Conservation (phyloP, 35 echinoderm and acorn worm genomes). For the Apostichopus parvimensis region DNA sequence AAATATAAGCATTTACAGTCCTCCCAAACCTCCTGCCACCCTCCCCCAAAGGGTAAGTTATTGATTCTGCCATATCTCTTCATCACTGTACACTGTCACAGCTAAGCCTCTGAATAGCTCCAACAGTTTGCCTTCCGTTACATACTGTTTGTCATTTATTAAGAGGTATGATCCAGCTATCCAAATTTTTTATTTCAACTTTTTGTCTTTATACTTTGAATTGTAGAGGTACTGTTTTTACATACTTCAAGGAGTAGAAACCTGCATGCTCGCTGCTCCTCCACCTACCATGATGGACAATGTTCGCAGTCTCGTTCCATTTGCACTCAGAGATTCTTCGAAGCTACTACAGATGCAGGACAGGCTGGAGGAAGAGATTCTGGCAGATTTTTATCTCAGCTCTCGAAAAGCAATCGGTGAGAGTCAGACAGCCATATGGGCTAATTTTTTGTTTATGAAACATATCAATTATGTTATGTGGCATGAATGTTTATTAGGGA, state of each 20-base stretch:
- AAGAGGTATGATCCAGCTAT: neutral
- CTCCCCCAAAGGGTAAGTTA: too few relatives aligned
- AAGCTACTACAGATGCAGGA: constrained; percentile 58
- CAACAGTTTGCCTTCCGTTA: too few relatives aligned
- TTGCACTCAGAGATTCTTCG: constrained; percentile 52
- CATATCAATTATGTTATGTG: too few relatives aligned
- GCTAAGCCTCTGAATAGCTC: too few relatives aligned
- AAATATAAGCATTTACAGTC: too few relatives aligned
- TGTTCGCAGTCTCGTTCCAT: constrained; percentile 65
- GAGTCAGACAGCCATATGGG: neutral
- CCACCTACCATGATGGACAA: constrained; percentile 83
- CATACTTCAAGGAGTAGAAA: constrained; percentile 85
- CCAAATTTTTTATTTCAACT: too few relatives aligned
- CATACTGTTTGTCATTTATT: neutral
- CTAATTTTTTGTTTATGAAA: too few relatives aligned
- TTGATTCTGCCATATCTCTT: too few relatives aligned
- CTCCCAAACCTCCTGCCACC: too few relatives aligned
- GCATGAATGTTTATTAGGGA: too few relatives aligned
- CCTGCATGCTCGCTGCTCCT: constrained; percentile 79
- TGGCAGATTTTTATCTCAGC: constrained; percentile 84
- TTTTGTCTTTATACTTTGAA: too few relatives aligned
- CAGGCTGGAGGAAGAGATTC: constrained; percentile 74
- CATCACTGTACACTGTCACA: too few relatives aligned
- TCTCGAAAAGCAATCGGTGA: constrained; percentile 93
- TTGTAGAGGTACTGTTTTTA: constrained; percentile 95